phyloP scores from a whole-genome alignment of 2,797 vertebrate genomes.

The Sciaenops ocellatus region DNA sequence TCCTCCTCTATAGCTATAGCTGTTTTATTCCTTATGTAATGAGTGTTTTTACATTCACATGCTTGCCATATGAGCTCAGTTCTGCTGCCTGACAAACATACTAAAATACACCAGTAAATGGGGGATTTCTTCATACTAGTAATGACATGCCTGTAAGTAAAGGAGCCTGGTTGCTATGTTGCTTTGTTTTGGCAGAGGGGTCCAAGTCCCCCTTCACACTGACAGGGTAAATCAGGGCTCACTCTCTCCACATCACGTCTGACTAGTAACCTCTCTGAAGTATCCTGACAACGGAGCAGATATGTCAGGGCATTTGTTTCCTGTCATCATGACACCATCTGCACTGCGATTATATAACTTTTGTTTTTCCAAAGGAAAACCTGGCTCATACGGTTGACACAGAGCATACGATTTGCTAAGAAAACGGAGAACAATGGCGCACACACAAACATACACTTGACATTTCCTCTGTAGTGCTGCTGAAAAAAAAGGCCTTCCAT shows the following conservation, averaged over 20 bases:
- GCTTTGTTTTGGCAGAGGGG: conserved; percentile 79
- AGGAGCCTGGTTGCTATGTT: conserved; percentile 83
- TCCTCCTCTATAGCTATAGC: background rate
- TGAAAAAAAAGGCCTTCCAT: conserved; percentile 77
- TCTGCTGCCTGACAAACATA: conserved; percentile 38
- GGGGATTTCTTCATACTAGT: conserved; percentile 62
- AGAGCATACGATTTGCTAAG: conserved; percentile 10
- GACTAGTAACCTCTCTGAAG: conserved; percentile 73
- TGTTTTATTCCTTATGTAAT: conserved; percentile 36
- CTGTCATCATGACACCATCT: conserved; percentile 64
- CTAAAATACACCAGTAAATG: conserved; percentile 49
- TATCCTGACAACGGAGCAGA: conserved; percentile 65
- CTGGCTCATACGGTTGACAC: conserved; percentile 21
- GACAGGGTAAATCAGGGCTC: conserved; percentile 62
- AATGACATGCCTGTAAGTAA: conserved; percentile 62
- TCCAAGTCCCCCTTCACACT: conserved; percentile 54
- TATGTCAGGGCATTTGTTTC: conserved; percentile 52
- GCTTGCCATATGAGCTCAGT: conserved; percentile 58
- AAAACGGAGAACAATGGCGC: conserved; percentile 67
- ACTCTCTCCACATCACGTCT: conserved; percentile 55
- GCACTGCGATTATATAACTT: conserved; percentile 34
- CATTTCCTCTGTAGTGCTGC: conserved; percentile 61
- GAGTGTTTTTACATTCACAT: conserved; percentile 20
- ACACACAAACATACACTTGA: conserved; percentile 58
- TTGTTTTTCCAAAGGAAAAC: conserved; percentile 60